Evolutionary conservation across 2,113 vertebrate species (phyloP).

Genomic region (Cephalopholis sonnerati): DNA sequence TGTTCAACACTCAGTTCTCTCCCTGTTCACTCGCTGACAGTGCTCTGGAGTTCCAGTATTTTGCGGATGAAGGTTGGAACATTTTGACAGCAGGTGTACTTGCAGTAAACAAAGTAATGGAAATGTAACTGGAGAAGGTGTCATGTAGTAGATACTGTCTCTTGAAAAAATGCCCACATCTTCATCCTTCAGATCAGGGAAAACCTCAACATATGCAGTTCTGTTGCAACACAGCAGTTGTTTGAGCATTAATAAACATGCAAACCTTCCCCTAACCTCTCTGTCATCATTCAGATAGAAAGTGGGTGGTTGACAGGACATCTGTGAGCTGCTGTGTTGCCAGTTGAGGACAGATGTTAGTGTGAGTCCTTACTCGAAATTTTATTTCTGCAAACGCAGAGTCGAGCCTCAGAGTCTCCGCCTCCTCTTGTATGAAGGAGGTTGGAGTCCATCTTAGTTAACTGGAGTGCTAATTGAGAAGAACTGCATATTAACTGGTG

Average conservation of each 20-base stretch:
- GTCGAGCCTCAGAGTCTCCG: no score
- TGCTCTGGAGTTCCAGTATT: not conserved
- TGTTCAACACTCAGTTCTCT: not conserved
- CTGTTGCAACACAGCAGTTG: not conserved
- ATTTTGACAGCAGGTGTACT: not conserved
- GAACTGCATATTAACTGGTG: no score
- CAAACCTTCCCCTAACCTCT: not conserved
- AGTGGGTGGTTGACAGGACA: not conserved
- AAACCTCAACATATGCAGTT: not conserved
- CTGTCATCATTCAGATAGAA: not conserved
- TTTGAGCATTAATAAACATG: not conserved
- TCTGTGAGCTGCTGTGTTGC: slow-evolving; percentile 30
- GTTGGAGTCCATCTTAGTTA: no score
- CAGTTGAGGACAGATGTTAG: slow-evolving; percentile 19
- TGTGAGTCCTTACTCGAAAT: no score
- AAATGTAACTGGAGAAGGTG: not conserved
- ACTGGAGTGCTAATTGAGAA: no score
- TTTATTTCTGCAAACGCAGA: no score
- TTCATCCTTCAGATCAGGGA: not conserved
- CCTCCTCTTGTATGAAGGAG: no score
- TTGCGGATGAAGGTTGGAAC: not conserved
- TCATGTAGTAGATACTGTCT: not conserved
- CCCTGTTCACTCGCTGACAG: not conserved
- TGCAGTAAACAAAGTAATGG: slow-evolving; percentile 15
- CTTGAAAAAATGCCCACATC: not conserved